These are phyloP conservation scores for Philopedon plagiatum DNA, from an alignment of 2,888 invertebrate genomes.

Conservation along the genomic window DNA sequence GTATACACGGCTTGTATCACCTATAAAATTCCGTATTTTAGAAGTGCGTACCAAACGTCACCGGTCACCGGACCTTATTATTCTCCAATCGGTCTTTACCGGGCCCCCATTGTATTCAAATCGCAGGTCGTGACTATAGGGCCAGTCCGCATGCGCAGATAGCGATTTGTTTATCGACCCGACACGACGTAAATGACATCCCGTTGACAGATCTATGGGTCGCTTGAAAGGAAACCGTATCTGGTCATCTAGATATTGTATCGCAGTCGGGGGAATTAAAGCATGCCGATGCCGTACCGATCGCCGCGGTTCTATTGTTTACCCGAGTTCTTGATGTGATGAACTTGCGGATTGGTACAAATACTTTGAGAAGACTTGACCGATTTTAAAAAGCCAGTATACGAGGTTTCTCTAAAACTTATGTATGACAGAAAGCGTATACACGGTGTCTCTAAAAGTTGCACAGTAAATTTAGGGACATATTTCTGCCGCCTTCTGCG, in stretches of 20 bases:
- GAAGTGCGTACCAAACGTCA: too few species aligned
- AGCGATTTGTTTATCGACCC: constrained; percentile 67
- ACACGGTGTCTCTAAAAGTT: too few species aligned
- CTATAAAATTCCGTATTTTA: too few species aligned
- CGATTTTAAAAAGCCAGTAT: neutral
- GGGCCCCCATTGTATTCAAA: constrained; percentile 68
- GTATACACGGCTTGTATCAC: too few species aligned
- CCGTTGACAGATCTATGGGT: constrained; percentile 67
- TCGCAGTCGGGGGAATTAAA: constrained; percentile 55
- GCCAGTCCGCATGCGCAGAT: constrained; percentile 65
- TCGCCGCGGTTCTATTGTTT: constrained; percentile 43
- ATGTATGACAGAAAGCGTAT: too few species aligned
- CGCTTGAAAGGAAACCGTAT: constrained; percentile 63
- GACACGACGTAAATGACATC: constrained; percentile 67
- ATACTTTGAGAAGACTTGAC: constrained; percentile 20
- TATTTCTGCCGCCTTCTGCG: too few species aligned
- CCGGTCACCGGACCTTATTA: neutral
- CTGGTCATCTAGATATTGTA: constrained; percentile 61
- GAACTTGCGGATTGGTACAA: constrained; percentile 46
- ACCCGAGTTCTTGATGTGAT: constrained; percentile 38
- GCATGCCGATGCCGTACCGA: constrained; percentile 40
- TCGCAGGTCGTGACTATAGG: constrained; percentile 66
- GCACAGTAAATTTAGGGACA: too few species aligned
- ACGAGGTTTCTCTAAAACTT: neutral
- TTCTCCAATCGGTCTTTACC: constrained; percentile 38